A percentile compares a stretch with the other conserved stretches of the same genome.
Conservation (phyloP, 2,797 vertebrate species). For the Dicrostonyx torquatus region DNA sequence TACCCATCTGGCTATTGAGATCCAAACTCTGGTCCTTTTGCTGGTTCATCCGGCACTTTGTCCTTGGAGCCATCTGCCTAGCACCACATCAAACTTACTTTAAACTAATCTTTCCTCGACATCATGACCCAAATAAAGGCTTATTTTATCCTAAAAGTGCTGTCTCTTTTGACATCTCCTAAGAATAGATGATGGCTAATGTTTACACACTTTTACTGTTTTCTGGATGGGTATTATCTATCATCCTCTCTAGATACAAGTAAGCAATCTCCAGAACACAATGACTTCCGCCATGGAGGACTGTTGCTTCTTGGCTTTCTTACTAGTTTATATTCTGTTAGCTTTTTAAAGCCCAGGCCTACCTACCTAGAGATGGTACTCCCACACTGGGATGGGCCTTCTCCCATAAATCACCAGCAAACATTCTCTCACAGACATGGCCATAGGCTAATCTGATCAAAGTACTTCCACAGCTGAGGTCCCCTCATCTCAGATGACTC, state of each 20-base stretch:
- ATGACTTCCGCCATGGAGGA: not conserved
- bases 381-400: no score
- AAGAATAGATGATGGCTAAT: not conserved
- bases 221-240: not conserved
- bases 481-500: not conserved
- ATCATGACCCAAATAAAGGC: not conserved
- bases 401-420: not conserved
- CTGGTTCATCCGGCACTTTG: not conserved
- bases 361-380: no score
- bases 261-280: not conserved
- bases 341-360: not conserved
- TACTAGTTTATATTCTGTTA: not conserved
- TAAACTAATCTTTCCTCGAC: constrained; percentile 14
- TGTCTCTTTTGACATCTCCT: constrained; percentile 35
- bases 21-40: not conserved
- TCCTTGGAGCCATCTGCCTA: not conserved
- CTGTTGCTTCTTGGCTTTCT: not conserved
- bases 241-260: not conserved
- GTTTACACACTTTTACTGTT: not conserved
- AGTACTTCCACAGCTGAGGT: not conserved
- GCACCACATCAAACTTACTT: not conserved
- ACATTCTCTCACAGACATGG: no score
- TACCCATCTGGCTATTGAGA: no score
- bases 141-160: constrained; percentile 20
- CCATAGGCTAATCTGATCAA: not conserved